phyloP scores from a whole-genome alignment of 2,797 vertebrate genomes.

The Poeciliopsis paucimaculata region DNA sequence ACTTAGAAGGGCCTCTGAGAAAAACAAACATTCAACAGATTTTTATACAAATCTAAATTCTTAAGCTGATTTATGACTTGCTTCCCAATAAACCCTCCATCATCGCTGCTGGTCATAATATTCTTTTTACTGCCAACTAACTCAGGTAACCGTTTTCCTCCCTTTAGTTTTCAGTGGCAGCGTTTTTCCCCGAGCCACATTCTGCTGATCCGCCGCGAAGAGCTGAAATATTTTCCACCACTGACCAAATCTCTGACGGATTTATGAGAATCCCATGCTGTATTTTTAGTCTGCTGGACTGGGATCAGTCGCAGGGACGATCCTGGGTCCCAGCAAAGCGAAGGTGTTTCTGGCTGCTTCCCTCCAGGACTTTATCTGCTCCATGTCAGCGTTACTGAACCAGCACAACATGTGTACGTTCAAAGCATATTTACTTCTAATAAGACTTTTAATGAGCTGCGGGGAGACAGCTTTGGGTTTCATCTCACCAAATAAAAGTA shows the following conservation, averaged over 20 bases:
- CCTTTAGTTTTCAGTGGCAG: neutral
- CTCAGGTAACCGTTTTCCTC: neutral
- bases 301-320: constrained; percentile 36
- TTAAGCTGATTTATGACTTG: no score
- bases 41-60: no score
- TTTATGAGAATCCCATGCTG: constrained; percentile 28
- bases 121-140: no score
- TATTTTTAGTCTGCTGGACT: constrained; percentile 38
- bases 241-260: constrained; percentile 18
- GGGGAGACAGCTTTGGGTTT: constrained; percentile 38
- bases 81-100: no score
- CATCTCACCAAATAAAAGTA: constrained; percentile 58
- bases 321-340: constrained; percentile 16
- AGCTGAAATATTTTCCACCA: constrained; percentile 20
- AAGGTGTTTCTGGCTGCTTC: constrained; percentile 58
- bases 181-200: constrained; percentile 16
- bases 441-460: constrained; percentile 67
- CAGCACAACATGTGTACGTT: constrained; percentile 59
- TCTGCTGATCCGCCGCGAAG: constrained; percentile 38
- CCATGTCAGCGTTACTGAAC: constrained; percentile 55
- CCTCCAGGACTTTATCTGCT: constrained; percentile 32
- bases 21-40: neutral
- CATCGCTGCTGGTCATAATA: no score
- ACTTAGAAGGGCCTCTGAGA: no score
- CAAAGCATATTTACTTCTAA: constrained; percentile 60